Evolutionary conservation across 2,888 invertebrate genomes (phyloP), one percentile per base, ranked within the genome.

Genomic region (Drosophila algonquin): DNA sequence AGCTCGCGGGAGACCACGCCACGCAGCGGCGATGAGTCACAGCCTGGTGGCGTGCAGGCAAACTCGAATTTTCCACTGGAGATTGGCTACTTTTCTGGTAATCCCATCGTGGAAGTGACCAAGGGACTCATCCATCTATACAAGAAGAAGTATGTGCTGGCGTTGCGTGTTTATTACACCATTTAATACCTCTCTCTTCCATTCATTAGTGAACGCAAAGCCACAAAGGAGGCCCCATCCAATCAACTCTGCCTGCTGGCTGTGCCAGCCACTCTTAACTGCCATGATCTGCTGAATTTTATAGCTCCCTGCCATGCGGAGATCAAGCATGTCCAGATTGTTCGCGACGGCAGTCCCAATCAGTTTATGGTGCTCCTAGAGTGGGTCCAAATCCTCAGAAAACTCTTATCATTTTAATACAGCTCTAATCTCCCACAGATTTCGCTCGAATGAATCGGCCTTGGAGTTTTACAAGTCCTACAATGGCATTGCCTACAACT

Each of bases 281-380:
- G 98, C 76, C 96, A 97, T 73, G 99, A 99, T 92, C 93, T 99
- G 55, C 93, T 99, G 40, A 96, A 96, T 21, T 99, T 99, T 91
- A 96, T 98, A 35, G 98, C 98, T 0, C 98, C 99, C 8, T 98
- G 98, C 86, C 97, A 97, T 90, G 94, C 95, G 54, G 96, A 96
- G 90, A 96, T 99, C 45, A 96, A 97, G 68, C 96, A 97, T 90
- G 97, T 99, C 79, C 94, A 98, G 76, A 98, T 99, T 55, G 95
- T 99, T 53, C 94, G 98, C 24, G 97, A 97, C 91, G 97, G 97
- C 61, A 95, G 95, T 21, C 98, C 98, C 0, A 99, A 99, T 92
- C 98, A 98, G 91, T 99, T 99, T 90, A 99, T 99, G 99, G 97
- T 98, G 50, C 93, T 99, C 27, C 93, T 99, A 45, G 98, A 97